Conservation (phyloP, 2,113 vertebrate genomes). For the Gambusia affinis region DNA sequence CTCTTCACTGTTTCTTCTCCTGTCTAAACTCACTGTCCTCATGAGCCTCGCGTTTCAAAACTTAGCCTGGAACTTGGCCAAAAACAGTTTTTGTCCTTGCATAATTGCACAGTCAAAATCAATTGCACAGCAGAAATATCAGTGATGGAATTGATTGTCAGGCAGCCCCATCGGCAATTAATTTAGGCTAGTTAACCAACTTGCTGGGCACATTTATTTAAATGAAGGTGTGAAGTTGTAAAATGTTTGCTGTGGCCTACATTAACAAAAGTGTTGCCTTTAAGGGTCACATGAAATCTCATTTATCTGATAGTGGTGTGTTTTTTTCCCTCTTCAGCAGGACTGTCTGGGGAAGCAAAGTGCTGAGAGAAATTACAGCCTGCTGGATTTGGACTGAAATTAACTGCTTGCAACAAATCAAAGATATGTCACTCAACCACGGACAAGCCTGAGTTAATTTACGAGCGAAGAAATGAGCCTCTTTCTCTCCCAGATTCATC, state of each 20-base stretch:
- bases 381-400: constrained; percentile 75
- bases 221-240: constrained; percentile 28
- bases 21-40: constrained; percentile 64
- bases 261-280: constrained; percentile 45
- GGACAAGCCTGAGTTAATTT: constrained; percentile 74
- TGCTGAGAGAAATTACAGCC: constrained; percentile 61
- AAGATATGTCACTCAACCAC: constrained; percentile 77
- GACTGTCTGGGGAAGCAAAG: constrained; percentile 46
- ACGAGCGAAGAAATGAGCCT: constrained; percentile 67
- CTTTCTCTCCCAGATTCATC: constrained; percentile 69
- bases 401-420: constrained; percentile 79
- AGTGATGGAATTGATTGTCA: constrained; percentile 43
- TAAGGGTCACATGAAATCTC: constrained; percentile 53
- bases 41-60: constrained; percentile 56
- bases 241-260: constrained; percentile 33
- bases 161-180: constrained; percentile 48
- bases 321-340: neutral
- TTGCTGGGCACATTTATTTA: constrained; percentile 38
- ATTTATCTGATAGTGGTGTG: constrained; percentile 52
- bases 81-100: constrained; percentile 56
- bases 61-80: constrained; percentile 47
- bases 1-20: constrained; percentile 58
- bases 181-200: constrained; percentile 56
- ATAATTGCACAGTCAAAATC: constrained; percentile 68
- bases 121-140: constrained; percentile 57